phyloP scores from a whole-genome alignment of 1,140 invertebrate species.

The Odontomachus brunneus region DNA sequence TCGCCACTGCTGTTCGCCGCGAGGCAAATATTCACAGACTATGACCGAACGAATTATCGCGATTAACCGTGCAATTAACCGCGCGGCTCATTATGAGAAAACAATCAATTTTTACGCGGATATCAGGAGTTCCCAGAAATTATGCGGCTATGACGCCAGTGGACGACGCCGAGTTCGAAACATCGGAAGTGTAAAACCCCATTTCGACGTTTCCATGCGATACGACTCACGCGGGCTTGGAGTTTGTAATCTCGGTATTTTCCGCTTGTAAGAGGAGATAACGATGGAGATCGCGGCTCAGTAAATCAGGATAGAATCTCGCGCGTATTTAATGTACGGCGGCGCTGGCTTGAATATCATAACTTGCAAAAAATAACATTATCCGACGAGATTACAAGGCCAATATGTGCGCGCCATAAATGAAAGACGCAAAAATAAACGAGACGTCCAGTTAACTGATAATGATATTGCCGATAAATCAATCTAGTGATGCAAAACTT shows the following conservation, averaged over 20 bases:
- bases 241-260: slow-evolving; percentile 1
- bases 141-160: slow-evolving; percentile 1
- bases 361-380: slow-evolving; percentile 36
- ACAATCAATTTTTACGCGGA: slow-evolving; percentile 12
- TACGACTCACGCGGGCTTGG: slow-evolving; percentile 8
- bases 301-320: neutral
- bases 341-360: neutral
- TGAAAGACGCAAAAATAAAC: slow-evolving; percentile 28
- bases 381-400: slow-evolving; percentile 34
- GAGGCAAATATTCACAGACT: neutral
- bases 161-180: neutral
- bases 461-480: slow-evolving; percentile 24
- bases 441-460: slow-evolving; percentile 22
- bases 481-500: neutral
- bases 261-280: neutral
- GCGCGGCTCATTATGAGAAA: neutral
- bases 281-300: neutral
- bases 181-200: too few species aligned
- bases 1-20: too few species aligned
- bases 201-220: too few species aligned
- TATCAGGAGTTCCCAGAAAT: neutral
- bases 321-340: too few species aligned
- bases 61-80: slow-evolving; percentile 5
- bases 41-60: neutral
- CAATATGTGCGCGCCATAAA: slow-evolving; percentile 17